Evolutionary conservation across 2,797 vertebrate genomes (phyloP).

Genomic region (Salmo trutta): DNA sequence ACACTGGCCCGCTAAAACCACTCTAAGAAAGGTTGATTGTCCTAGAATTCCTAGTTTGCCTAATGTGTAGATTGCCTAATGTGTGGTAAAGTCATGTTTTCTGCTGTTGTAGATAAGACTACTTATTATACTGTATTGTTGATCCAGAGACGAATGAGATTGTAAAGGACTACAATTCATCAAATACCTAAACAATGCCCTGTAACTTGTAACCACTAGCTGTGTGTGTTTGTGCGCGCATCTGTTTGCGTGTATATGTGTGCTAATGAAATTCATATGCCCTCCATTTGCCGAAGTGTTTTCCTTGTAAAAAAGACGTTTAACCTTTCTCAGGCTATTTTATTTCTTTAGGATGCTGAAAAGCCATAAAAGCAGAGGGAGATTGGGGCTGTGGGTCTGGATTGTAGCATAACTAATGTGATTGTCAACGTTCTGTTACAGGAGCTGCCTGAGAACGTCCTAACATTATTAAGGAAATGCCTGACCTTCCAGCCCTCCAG

Average conservation of each 20-base stretch:
- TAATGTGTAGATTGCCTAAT: too few relatives aligned
- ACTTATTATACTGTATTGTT: neutral
- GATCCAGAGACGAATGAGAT: too few relatives aligned
- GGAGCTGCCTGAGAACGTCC: constrained; percentile 84
- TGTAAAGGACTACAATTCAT: neutral
- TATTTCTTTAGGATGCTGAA: constrained; percentile 13
- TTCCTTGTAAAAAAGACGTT: constrained; percentile 20
- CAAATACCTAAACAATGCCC: neutral
- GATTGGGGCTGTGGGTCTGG: neutral
- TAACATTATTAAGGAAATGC: constrained; percentile 88
- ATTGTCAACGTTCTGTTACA: constrained; percentile 50
- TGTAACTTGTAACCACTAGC: neutral
- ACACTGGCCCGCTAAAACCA: constrained; percentile 10
- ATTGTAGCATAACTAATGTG: constrained; percentile 23
- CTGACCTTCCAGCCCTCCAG: constrained; percentile 91
- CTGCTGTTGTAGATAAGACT: neutral
- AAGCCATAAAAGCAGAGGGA: neutral
- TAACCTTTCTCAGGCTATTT: constrained; percentile 17
- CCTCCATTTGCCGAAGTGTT: constrained; percentile 12
- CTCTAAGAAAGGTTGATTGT: neutral
- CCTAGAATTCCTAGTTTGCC: neutral
- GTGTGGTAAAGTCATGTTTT: neutral
- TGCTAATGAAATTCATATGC: neutral
- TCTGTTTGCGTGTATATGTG: neutral
- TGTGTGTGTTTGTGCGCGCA: neutral